A percentile compares a stretch with the other conserved stretches of the same genome.
phyloP scores from a whole-genome alignment of 2,113 vertebrate species.

The Emydura subglobosa region DNA sequence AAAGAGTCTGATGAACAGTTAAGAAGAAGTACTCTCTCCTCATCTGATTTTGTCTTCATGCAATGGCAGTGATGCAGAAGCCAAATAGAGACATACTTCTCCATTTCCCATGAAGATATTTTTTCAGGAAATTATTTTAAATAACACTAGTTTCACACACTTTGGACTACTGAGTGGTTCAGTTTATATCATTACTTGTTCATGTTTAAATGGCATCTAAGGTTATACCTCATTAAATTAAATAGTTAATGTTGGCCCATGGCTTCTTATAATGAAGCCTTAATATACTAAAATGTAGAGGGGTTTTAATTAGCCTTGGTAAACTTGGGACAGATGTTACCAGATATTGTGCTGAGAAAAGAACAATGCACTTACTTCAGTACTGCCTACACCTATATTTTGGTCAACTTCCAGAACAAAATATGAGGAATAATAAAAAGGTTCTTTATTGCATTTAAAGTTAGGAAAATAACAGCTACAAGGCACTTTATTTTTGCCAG shows the following conservation, averaged over 20 bases:
- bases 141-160: neutral
- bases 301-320: neutral
- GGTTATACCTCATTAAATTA: neutral
- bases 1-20: constrained; percentile 28
- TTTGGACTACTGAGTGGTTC: neutral
- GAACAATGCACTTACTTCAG: neutral
- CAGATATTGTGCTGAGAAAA: neutral
- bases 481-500: constrained; percentile 2
- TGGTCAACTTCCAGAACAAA: neutral
- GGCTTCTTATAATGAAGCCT: neutral
- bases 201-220: neutral
- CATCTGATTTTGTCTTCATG: neutral
- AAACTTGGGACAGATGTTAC: neutral
- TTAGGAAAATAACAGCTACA: neutral
- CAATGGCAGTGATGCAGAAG: neutral
- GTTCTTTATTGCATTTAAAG: neutral
- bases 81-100: neutral
- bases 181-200: neutral
- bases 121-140: neutral
- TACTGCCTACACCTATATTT: neutral
- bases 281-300: neutral
- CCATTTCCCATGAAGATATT: neutral
- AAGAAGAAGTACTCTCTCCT: neutral
- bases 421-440: neutral
- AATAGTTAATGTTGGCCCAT: neutral